phyloP scores from a whole-genome alignment of 2,113 vertebrate genomes.

The Takifugu bimaculatus region DNA sequence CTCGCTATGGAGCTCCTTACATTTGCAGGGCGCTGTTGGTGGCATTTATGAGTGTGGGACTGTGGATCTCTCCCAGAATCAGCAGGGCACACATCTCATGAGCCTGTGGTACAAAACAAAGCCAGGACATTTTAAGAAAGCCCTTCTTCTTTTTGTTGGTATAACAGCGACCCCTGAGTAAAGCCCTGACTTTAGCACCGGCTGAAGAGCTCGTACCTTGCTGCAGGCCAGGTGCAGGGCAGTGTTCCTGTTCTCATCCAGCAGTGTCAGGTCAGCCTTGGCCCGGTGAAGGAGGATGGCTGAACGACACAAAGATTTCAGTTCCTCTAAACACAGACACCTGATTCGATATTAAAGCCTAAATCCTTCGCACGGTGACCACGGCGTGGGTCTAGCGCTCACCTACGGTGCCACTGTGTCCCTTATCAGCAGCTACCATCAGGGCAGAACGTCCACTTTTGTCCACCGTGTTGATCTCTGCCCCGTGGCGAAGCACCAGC shows the following conservation, averaged over 20 bases:
- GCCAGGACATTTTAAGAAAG: not conserved
- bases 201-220: conserved; percentile 75
- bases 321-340: not conserved
- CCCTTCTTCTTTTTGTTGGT: too few relatives aligned
- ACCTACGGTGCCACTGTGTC: conserved; percentile 91
- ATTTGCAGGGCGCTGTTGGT: conserved; percentile 96
- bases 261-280: conserved; percentile 90
- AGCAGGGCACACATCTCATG: conserved; percentile 99
- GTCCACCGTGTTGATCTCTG: conserved; percentile 87
- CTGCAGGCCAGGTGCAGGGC: conserved; percentile 98
- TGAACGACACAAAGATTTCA: conserved; percentile 48
- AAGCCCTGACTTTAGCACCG: too few relatives aligned
- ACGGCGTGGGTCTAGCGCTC: conserved; percentile 22
- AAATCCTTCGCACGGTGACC: not conserved
- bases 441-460: conserved; percentile 86
- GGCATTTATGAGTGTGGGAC: conserved; percentile 94
- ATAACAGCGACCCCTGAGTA: too few relatives aligned
- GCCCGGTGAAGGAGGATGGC: conserved; percentile 92
- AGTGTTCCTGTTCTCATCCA: conserved; percentile 95
- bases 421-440: conserved; percentile 92
- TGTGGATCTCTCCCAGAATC: conserved; percentile 95
- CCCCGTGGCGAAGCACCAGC: conserved; percentile 88
- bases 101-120: conserved; percentile 72
- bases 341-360: not conserved
- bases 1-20: conserved; percentile 72